phyloP scores from a whole-genome alignment of 2,888 invertebrate genomes.

The Coecobrya sp. region DNA sequence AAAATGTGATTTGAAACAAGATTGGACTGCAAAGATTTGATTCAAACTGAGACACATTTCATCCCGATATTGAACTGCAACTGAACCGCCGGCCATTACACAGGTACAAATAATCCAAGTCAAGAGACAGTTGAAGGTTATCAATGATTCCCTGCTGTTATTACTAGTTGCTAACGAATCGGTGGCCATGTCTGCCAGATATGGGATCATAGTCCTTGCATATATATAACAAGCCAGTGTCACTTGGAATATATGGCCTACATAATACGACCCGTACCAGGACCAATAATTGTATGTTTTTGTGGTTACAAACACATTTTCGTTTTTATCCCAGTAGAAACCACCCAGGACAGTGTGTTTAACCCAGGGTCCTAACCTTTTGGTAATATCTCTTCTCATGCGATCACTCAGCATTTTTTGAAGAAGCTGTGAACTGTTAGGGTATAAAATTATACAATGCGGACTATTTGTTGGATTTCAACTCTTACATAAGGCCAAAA shows the following conservation, averaged over 20 bases:
- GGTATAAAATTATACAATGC: too few species aligned
- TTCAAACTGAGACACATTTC: slow-evolving; percentile 12
- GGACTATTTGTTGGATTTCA: too few species aligned
- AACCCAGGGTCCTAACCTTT: background rate
- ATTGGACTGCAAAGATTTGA: background rate
- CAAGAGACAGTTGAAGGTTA: background rate
- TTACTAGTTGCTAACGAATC: background rate
- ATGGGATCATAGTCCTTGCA: background rate
- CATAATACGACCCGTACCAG: background rate
- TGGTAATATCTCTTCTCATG: too few species aligned
- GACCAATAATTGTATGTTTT: background rate
- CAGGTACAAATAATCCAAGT: background rate
- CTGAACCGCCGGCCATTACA: background rate
- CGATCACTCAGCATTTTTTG: too few species aligned
- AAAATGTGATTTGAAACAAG: background rate
- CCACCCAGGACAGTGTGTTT: slow-evolving; percentile 1
- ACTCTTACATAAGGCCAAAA: too few species aligned
- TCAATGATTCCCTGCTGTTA: background rate
- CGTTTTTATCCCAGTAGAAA: slow-evolving; percentile 20
- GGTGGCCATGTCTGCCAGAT: too few species aligned
- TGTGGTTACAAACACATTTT: background rate
- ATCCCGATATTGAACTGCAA: background rate
- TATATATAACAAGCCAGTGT: too few species aligned
- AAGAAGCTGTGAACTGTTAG: too few species aligned
- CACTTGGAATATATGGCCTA: background rate